Conservation (phyloP, 2,888 invertebrate genomes). For the Poecilobothrus nobilitatus region DNA sequence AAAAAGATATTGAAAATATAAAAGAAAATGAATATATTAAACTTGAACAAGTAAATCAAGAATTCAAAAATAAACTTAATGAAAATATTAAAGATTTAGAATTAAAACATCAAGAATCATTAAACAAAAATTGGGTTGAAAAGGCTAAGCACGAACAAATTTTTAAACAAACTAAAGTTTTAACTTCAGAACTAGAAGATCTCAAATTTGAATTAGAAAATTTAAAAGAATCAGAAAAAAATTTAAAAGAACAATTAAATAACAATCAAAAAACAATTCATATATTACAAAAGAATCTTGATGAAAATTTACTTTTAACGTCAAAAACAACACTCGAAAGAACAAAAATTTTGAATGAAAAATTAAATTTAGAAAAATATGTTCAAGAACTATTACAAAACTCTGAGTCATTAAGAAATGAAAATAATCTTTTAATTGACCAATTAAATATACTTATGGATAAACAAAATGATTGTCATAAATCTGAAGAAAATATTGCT, state of each 20-base stretch:
- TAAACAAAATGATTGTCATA: not conserved
- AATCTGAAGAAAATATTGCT: not conserved
- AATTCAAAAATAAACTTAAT: constrained; percentile 28
- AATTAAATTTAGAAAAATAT: constrained; percentile 52
- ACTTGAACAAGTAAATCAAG: constrained; percentile 27
- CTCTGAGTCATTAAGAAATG: constrained; percentile 27
- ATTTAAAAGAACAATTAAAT: constrained; percentile 38
- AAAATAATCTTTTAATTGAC: constrained; percentile 25
- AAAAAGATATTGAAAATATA: constrained; percentile 29
- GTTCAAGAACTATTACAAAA: constrained; percentile 31
- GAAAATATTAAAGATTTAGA: constrained; percentile 29
- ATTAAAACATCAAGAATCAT: constrained; percentile 43
- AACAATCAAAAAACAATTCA: constrained; percentile 49
- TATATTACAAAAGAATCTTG: constrained; percentile 55
- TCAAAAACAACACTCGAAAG: constrained; percentile 67
- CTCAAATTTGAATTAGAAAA: constrained; percentile 41
- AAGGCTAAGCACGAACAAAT: constrained; percentile 50
- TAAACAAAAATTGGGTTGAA: constrained; percentile 49
- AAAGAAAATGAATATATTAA: constrained; percentile 31
- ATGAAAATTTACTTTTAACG: constrained; percentile 62
- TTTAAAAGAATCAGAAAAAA: constrained; percentile 43
- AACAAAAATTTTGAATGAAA: constrained; percentile 63
- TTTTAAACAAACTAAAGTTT: constrained; percentile 39
- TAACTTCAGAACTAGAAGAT: constrained; percentile 46
- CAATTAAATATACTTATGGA: not conserved